These are phyloP conservation scores for Sebastes iracundus DNA, from an alignment of 2,797 vertebrate genomes.

Conservation along the genomic window DNA sequence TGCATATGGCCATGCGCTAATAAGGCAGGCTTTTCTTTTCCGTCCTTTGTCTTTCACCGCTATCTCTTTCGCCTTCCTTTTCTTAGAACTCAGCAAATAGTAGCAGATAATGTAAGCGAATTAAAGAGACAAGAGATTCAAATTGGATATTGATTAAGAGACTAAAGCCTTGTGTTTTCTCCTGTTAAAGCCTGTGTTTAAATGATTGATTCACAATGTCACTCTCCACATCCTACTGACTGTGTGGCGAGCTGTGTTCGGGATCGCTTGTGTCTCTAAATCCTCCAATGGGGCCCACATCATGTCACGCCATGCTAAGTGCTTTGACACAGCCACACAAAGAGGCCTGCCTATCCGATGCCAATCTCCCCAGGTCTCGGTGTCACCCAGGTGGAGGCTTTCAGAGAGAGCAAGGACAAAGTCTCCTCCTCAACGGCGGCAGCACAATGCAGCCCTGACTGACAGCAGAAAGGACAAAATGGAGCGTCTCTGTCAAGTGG, in stretches of 20 bases:
- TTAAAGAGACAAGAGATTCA: constrained; percentile 82
- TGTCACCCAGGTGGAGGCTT: constrained; percentile 66
- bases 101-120: constrained; percentile 80
- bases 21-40: constrained; percentile 71
- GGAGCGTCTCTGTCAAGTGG: constrained; percentile 54
- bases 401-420: constrained; percentile 63
- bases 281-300: constrained; percentile 50
- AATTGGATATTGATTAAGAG: constrained; percentile 84
- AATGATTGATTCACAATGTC: constrained; percentile 80
- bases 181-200: constrained; percentile 73
- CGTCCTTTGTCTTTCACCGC: constrained; percentile 64
- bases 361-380: constrained; percentile 61
- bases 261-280: constrained; percentile 32
- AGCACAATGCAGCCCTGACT: constrained; percentile 59
- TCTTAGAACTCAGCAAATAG: constrained; percentile 68
- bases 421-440: constrained; percentile 39
- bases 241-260: constrained; percentile 37
- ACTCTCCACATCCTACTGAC: constrained; percentile 58
- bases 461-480: constrained; percentile 65
- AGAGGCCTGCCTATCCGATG: constrained; percentile 69
- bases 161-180: constrained; percentile 72
- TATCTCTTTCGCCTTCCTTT: constrained; percentile 48
- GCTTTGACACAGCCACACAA: constrained; percentile 70
- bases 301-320: constrained; percentile 69
- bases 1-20: constrained; percentile 77